A percentile compares a stretch with the other conserved stretches of the same genome.
phyloP scores from a whole-genome alignment of 2,797 vertebrate species.

The Champsocephalus gunnari region DNA sequence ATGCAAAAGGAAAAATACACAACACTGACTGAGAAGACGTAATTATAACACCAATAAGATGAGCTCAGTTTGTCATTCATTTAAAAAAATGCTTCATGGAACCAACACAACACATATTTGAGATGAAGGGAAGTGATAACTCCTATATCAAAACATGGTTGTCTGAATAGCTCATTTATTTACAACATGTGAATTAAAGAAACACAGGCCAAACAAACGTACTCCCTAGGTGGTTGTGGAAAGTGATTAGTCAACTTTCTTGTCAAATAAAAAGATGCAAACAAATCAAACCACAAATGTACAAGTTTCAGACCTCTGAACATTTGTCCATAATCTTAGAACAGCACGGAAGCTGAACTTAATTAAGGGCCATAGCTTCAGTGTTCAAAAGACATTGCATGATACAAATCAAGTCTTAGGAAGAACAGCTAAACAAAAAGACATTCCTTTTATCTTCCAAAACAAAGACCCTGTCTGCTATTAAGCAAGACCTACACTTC shows the following conservation, averaged over 20 bases:
- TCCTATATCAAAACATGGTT: background rate
- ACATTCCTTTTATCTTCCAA: background rate
- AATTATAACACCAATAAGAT: constrained; percentile 20
- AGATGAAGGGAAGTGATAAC: constrained; percentile 10
- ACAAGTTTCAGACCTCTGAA: constrained; percentile 9
- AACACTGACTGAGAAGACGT: background rate
- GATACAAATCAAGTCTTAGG: constrained; percentile 4
- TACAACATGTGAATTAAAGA: background rate
- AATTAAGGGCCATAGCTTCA: background rate
- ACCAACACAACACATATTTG: background rate
- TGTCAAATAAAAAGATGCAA: constrained; percentile 14
- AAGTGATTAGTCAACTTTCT: background rate
- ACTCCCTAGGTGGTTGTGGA: background rate
- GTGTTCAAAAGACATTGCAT: background rate
- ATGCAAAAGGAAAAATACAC: background rate
- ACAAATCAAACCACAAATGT: background rate
- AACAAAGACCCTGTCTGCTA: background rate
- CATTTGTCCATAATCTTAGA: background rate
- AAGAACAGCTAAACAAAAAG: constrained; percentile 15
- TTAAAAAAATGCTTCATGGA: constrained; percentile 21
- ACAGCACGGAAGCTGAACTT: background rate
- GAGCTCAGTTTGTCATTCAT: constrained; percentile 18
- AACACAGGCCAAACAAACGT: background rate
- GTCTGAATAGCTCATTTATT: background rate
- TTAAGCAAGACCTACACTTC: background rate